A percentile compares a stretch with the other conserved stretches of the same genome.
phyloP scores from a whole-genome alignment of 2,888 invertebrate species.

The Aleiodes testaceus region DNA sequence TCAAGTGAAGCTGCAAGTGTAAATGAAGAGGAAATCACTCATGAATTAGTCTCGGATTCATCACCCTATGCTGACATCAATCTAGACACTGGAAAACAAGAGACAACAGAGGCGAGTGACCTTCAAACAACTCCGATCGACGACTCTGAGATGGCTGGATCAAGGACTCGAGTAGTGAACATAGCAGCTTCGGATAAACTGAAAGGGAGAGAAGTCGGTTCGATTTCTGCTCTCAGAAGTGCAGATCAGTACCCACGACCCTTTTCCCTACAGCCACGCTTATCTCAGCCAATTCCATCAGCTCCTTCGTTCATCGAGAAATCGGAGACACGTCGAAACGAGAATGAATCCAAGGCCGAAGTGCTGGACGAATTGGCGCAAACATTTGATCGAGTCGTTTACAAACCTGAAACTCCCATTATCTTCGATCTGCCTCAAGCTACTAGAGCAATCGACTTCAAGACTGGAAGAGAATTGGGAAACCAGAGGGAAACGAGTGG shows the following conservation, averaged over 20 bases:
- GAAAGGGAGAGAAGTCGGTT: not conserved
- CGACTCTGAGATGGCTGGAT: not conserved
- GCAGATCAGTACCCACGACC: constrained; percentile 9
- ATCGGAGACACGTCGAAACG: not conserved
- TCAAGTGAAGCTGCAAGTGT: too few species aligned
- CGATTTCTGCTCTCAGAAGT: not conserved
- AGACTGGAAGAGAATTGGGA: constrained; percentile 22
- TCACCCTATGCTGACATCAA: not conserved
- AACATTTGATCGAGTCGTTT: constrained; percentile 52
- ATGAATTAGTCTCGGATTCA: not conserved
- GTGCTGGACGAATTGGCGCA: constrained; percentile 48
- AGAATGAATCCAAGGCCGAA: constrained; percentile 34
- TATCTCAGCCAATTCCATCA: not conserved
- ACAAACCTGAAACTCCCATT: constrained; percentile 19
- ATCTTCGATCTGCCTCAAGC: constrained; percentile 51
- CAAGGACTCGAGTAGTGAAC: constrained; percentile 6
- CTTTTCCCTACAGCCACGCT: not conserved
- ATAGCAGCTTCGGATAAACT: constrained; percentile 3
- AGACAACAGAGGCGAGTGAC: constrained; percentile 1
- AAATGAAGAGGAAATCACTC: not conserved
- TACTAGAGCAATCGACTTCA: constrained; percentile 47
- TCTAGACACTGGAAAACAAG: not conserved
- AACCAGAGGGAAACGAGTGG: not conserved
- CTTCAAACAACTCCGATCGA: not conserved
- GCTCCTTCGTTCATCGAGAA: constrained; percentile 33